Evolutionary conservation across 2,797 vertebrate genomes (phyloP).

Genomic region (Molossus molossus): DNA sequence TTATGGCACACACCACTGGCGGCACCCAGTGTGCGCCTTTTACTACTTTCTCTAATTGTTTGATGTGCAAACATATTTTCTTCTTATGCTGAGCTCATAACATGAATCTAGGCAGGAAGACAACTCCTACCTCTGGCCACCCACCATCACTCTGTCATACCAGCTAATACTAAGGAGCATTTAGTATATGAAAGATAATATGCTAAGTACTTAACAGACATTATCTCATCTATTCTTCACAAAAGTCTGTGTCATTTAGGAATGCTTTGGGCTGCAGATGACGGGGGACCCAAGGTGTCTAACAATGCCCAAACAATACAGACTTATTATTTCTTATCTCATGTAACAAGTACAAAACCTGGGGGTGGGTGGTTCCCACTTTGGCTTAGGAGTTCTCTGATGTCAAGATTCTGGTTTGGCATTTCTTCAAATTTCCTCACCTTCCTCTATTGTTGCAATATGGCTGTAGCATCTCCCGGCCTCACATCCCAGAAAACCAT

Average conservation of each 20-base stretch:
- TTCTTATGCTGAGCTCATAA: neutral
- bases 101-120: neutral
- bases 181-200: neutral
- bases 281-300: neutral
- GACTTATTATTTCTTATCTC: neutral
- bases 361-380: neutral
- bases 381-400: neutral
- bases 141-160: neutral
- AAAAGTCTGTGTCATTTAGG: neutral
- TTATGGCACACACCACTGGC: neutral
- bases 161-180: neutral
- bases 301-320: neutral
- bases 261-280: conserved; percentile 1
- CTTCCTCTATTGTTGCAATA: neutral
- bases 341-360: neutral
- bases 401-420: neutral
- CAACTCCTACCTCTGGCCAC: neutral
- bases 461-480: neutral
- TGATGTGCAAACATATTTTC: neutral
- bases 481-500: neutral
- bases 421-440: neutral
- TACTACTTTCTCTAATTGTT: neutral
- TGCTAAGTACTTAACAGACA: neutral
- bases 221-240: neutral
- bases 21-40: neutral